Evolutionary conservation across 2,888 invertebrate species (phyloP).

Genomic region (Phrixothrix hirtus): DNA sequence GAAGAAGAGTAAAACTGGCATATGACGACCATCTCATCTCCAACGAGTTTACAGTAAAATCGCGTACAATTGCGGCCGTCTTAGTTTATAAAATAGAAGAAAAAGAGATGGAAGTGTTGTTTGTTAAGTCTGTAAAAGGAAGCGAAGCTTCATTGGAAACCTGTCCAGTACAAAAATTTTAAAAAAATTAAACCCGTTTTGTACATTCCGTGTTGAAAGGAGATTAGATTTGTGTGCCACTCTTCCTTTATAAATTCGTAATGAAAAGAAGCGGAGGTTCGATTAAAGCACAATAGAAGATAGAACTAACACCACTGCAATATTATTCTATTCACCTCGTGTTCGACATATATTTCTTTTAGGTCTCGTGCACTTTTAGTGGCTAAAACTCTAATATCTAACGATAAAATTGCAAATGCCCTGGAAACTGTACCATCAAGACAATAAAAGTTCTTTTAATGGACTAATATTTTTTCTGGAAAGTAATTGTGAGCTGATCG

Average conservation of each 20-base stretch:
- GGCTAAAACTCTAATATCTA: slow-evolving; percentile 15
- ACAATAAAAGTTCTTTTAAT: slow-evolving; percentile 25
- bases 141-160: too few species aligned
- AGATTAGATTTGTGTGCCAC: neutral
- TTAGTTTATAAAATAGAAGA: too few species aligned
- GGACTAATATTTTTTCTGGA: slow-evolving; percentile 24
- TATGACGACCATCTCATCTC: too few species aligned
- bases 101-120: too few species aligned
- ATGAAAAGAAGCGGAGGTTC: neutral
- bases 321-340: slow-evolving; percentile 2
- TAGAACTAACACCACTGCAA: neutral
- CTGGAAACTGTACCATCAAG: slow-evolving; percentile 6
- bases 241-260: neutral
- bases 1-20: too few species aligned
- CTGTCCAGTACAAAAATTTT: neutral
- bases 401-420: slow-evolving; percentile 24
- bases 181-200: too few species aligned
- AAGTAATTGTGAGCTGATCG: slow-evolving; percentile 26
- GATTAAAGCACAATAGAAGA: neutral
- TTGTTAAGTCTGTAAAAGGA: too few species aligned
- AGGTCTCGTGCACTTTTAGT: slow-evolving; percentile 2
- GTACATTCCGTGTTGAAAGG: neutral
- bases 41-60: too few species aligned
- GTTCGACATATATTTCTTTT: slow-evolving; percentile 3
- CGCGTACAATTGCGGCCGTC: too few species aligned